Percentiles rank a stretch among this genome's conserved stretches.
Evolutionary conservation across 2,113 vertebrate genomes (phyloP).

Genomic region (Diphyllodes magnificus): DNA sequence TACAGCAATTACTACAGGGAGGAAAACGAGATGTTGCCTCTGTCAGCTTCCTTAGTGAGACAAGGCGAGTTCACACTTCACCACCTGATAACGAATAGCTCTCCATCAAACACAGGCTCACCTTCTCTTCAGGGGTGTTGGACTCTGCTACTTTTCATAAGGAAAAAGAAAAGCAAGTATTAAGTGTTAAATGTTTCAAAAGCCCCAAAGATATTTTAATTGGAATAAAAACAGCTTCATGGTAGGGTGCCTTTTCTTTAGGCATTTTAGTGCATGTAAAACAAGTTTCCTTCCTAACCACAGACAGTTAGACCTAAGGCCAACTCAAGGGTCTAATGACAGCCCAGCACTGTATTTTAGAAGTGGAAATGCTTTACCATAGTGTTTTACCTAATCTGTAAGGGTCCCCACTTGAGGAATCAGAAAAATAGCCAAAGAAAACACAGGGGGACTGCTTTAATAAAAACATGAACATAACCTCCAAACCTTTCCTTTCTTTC

Average conservation of each 20-base stretch:
- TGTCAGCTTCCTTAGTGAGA: slow-evolving; percentile 54
- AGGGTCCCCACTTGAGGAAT: neutral
- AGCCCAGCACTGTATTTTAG: neutral
- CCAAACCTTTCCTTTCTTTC: neutral
- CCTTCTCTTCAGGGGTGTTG: slow-evolving; percentile 25
- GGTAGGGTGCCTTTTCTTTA: neutral
- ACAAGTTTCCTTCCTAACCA: neutral
- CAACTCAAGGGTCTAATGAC: neutral
- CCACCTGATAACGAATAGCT: slow-evolving; percentile 33
- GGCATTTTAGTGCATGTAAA: neutral
- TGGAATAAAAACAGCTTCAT: neutral
- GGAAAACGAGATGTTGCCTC: slow-evolving; percentile 60
- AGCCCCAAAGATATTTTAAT: neutral
- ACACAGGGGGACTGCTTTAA: neutral
- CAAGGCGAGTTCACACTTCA: slow-evolving; percentile 58
- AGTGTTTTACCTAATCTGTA: neutral
- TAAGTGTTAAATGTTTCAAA: neutral
- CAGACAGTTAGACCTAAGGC: neutral
- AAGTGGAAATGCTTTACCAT: neutral
- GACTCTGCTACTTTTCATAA: neutral
- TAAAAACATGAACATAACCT: neutral
- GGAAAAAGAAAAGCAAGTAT: neutral
- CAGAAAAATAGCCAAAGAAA: neutral
- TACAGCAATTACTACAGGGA: slow-evolving; percentile 47
- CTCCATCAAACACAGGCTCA: slow-evolving; percentile 12